Conservation (phyloP, 2,797 vertebrate genomes). For the Mormyrus proboscirostris region DNA sequence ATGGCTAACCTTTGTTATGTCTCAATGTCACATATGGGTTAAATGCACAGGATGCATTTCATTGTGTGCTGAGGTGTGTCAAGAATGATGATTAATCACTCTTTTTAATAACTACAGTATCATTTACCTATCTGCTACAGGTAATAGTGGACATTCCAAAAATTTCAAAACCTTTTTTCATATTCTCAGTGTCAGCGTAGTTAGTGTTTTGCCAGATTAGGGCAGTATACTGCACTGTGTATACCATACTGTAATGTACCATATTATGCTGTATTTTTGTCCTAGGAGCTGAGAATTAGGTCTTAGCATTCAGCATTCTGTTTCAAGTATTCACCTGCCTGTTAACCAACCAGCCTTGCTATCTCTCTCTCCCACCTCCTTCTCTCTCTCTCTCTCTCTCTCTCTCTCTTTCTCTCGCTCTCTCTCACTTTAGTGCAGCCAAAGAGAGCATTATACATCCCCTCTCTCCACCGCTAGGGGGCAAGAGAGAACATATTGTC, state of each 20-base stretch:
- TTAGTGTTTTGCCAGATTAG: not conserved
- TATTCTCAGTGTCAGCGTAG: not conserved
- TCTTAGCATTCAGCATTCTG: not conserved
- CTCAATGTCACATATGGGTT: not conserved
- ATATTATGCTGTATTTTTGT: not conserved
- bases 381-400: constrained; percentile 2
- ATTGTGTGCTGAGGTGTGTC: not conserved
- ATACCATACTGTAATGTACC: not conserved
- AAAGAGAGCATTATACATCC: constrained; percentile 50
- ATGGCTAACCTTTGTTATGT: not conserved
- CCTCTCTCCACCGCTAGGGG: constrained; percentile 32
- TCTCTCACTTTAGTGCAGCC: constrained; percentile 52
- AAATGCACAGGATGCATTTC: not conserved
- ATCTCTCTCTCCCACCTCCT: constrained; percentile 10
- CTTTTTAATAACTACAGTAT: not conserved
- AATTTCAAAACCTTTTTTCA: not conserved
- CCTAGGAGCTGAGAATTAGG: not conserved
- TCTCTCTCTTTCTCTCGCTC: constrained; percentile 24
- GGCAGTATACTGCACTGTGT: not conserved
- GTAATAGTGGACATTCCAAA: not conserved
- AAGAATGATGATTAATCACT: not conserved
- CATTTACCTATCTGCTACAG: not conserved
- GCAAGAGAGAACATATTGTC: not conserved
- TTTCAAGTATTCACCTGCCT: not conserved
- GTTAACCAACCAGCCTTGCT: constrained; percentile 5